Percentiles rank a stretch among this genome's conserved stretches.
These are phyloP conservation scores for Stegodyphus dumicola DNA, from an alignment of 1,140 invertebrate species.

Conservation along the genomic window DNA sequence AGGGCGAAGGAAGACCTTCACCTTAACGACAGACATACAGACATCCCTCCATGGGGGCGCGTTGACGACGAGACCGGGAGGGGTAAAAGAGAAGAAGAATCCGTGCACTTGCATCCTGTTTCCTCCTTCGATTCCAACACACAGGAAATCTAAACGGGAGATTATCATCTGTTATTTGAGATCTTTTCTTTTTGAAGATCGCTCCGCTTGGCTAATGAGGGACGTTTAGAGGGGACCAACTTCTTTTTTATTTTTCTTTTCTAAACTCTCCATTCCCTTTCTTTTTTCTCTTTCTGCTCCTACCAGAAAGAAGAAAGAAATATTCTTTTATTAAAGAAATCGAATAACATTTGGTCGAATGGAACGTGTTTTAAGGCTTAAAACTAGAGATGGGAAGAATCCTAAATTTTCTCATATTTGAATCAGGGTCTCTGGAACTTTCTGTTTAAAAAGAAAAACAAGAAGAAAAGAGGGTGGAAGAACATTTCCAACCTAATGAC, in stretches of 20 bases:
- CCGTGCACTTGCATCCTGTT: not conserved
- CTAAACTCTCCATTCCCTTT: not conserved
- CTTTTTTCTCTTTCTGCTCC: not conserved
- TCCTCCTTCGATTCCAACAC: not conserved
- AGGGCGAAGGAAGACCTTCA: not conserved
- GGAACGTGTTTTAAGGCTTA: too few species aligned
- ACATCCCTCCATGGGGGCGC: not conserved
- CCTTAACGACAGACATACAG: not conserved
- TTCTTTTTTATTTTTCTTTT: not conserved
- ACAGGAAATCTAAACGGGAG: not conserved
- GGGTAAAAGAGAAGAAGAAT: not conserved
- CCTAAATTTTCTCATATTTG: too few species aligned
- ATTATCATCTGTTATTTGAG: not conserved
- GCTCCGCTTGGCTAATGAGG: not conserved
- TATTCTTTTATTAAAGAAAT: too few species aligned
- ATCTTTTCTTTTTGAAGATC: not conserved
- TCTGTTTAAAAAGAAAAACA: too few species aligned
- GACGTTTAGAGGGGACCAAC: not conserved
- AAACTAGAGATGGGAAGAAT: too few species aligned
- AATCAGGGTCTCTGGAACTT: too few species aligned
- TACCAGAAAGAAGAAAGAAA: not conserved
- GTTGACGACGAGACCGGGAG: not conserved
- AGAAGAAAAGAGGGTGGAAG: too few species aligned
- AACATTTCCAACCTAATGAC: too few species aligned
- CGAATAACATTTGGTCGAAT: too few species aligned